Base-by-base conservation (phyloP, 2,797 vertebrate species). In the Thripadectes ignobilis region DNA sequence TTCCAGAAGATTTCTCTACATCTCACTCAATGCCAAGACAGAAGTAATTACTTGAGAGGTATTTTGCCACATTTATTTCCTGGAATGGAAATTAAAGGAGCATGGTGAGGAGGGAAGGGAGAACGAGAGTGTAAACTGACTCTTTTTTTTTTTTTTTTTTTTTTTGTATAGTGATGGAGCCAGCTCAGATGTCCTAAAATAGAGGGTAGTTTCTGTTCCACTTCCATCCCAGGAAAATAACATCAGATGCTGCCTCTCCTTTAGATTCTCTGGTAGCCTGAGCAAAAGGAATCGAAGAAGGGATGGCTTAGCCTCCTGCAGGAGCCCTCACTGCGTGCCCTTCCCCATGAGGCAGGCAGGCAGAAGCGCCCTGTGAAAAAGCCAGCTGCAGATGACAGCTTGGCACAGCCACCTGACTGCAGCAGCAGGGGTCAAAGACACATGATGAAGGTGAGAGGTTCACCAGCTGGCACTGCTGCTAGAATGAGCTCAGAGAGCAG, bases 161-260 rank as follows among this genome's bases (percentile, higher is more conserved):
- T 69, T 69, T 88, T 45, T 30, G 21, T 79, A 27, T 2, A 27
- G 49, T 15, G 69, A 72, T 68, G 62, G 38, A 85, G 36, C 23
- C 78, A 92, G 65, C 51, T 93, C 57, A 77, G 81, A 86, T 80
- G 49, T 55, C 75, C 81, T 83, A 85, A 96, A 93, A 94, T 51
- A 80, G 49, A 0, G 0, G n/a, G 51, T 45, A 80, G 61, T 65
- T 94, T 80, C 78, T 94, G 78, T 77, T 87, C 65, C 81, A 48
- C 46, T 89, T 51, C 66, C 48, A 26, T 57, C 79, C 63, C 79
- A 84, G 79, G 88, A 67, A 92, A 95, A 92, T 26, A 72, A 67
- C 48, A 81, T 59, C 1, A 2, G 43, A 75, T 86, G 59, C 41
- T 57, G 34, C 8, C 39, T 59, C 32, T 85, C 39, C 62, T 82